Percentiles rank a stretch among this genome's conserved stretches.
These are phyloP conservation scores for Pogonocichla stellata DNA, from an alignment of 2,113 vertebrate species.

Conservation along the genomic window DNA sequence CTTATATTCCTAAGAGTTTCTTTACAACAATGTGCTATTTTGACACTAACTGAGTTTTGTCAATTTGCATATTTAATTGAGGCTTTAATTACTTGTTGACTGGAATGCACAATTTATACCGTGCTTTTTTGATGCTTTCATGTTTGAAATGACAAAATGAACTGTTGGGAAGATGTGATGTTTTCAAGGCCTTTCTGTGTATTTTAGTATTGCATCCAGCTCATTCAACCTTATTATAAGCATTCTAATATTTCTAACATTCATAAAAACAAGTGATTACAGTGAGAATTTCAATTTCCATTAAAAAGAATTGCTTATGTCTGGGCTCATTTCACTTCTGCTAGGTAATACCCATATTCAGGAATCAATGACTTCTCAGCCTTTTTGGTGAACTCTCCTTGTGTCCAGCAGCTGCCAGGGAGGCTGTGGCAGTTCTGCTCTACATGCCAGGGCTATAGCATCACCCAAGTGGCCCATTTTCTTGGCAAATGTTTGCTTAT, in stretches of 20 bases:
- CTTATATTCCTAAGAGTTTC: not conserved
- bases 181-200: not conserved
- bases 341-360: not conserved
- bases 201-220: not conserved
- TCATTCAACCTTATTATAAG: not conserved
- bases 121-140: not conserved
- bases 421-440: not conserved
- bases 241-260: not conserved
- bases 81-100: not conserved
- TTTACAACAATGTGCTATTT: not conserved
- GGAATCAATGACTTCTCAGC: not conserved
- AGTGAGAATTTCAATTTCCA: not conserved
- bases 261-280: not conserved
- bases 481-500: not conserved
- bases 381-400: not conserved
- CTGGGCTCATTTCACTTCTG: not conserved
- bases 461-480: fast-evolving
- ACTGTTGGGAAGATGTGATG: not conserved
- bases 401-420: not conserved
- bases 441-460: fast-evolving
- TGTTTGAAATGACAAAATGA: not conserved
- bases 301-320: not conserved
- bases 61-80: not conserved
- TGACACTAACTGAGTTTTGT: not conserved
- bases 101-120: not conserved